Percentiles rank a stretch among this genome's conserved stretches.
phyloP scores from a whole-genome alignment of 2,888 invertebrate genomes.

The Temnothorax ravouxi region DNA sequence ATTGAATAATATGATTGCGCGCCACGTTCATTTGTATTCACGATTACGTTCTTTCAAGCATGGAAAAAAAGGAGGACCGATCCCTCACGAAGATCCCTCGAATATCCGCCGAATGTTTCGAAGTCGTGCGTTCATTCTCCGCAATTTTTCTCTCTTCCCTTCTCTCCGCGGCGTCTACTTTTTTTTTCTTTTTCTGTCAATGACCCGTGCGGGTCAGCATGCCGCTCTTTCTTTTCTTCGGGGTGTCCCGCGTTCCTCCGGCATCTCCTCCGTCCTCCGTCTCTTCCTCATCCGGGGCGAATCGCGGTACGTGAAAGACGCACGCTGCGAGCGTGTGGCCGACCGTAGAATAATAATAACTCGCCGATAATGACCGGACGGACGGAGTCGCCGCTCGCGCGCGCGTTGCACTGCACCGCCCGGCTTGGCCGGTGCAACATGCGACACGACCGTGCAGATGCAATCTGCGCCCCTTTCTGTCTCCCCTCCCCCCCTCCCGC shows the following conservation, averaged over 20 bases:
- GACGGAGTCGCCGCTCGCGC: conserved; percentile 34
- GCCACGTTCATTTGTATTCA: background rate
- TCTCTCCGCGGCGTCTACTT: conserved; percentile 29
- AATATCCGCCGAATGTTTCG: conserved; percentile 36
- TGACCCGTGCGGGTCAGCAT: conserved; percentile 72
- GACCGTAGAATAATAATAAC: conserved; percentile 69
- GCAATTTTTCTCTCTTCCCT: conserved; percentile 40
- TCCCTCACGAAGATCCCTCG: background rate
- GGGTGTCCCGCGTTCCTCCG: conserved; percentile 50
- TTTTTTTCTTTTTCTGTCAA: conserved; percentile 62
- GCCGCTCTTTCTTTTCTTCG: conserved; percentile 57
- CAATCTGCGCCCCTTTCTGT: conserved; percentile 47
- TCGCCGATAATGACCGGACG: conserved; percentile 70
- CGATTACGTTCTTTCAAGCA: background rate
- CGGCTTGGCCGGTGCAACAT: conserved; percentile 44
- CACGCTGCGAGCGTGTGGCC: conserved; percentile 54
- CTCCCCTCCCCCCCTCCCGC: background rate
- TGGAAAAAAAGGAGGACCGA: background rate
- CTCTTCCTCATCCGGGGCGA: conserved; percentile 55
- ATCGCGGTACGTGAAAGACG: conserved; percentile 60
- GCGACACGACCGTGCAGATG: conserved; percentile 58
- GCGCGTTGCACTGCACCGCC: conserved; percentile 26
- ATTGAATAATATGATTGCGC: conserved; percentile 4
- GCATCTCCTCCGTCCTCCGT: conserved; percentile 46
- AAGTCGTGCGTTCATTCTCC: conserved; percentile 45